Evolutionary conservation across 2,888 invertebrate species (phyloP).

Genomic region (Drosophila putrida): DNA sequence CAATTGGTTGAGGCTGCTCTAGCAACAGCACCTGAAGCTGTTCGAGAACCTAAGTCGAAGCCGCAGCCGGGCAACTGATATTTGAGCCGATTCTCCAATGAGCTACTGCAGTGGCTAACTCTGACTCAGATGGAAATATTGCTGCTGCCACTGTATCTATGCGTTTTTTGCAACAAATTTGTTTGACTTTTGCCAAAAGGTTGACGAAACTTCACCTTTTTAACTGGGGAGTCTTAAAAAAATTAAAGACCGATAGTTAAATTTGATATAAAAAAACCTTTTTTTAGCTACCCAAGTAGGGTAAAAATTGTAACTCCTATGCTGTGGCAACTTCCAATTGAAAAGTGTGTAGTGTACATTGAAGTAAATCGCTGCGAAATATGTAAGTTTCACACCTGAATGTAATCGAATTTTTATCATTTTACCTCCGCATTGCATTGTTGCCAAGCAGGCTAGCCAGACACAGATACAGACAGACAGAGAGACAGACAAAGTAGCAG

Average conservation of each 20-base stretch:
- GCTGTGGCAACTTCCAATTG: constrained; percentile 27
- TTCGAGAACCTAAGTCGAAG: constrained; percentile 14
- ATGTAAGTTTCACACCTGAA: constrained; percentile 84
- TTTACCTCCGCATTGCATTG: constrained; percentile 82
- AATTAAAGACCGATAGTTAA: background rate
- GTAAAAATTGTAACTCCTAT: constrained; percentile 18
- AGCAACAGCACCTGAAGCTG: constrained; percentile 10
- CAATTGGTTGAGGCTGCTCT: constrained; percentile 59
- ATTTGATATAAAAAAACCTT: background rate
- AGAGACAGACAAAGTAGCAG: constrained; percentile 7
- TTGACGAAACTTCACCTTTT: constrained; percentile 21
- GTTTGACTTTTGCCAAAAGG: constrained; percentile 2
- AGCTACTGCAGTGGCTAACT: constrained; percentile 69
- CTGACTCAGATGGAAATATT: constrained; percentile 45
- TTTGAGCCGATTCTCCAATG: constrained; percentile 71
- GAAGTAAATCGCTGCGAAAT: constrained; percentile 75
- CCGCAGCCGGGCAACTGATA: constrained; percentile 49
- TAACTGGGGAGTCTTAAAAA: background rate
- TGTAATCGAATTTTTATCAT: constrained; percentile 83
- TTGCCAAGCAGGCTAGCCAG: constrained; percentile 69
- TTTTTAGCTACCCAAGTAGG: background rate
- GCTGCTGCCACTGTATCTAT: constrained; percentile 29
- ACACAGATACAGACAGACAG: constrained; percentile 18
- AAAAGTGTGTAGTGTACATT: constrained; percentile 63
- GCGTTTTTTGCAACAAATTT: constrained; percentile 35